Conservation (phyloP, 2,113 vertebrate species). For the Catharus fuscescens region DNA sequence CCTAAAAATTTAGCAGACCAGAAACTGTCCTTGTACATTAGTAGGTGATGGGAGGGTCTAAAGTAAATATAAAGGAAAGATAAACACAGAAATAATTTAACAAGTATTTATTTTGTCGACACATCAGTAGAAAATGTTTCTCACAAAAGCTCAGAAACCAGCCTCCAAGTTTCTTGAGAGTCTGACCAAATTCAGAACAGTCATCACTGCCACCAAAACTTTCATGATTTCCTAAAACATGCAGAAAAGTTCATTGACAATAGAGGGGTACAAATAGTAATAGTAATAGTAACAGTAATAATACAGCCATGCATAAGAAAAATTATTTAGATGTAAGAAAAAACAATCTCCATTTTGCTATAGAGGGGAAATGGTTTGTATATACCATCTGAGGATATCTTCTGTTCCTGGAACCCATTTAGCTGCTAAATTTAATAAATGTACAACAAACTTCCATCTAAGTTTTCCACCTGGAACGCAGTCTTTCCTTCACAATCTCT, state of each 20-base stretch:
- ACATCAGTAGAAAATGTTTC: not conserved
- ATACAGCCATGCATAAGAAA: fast-evolving
- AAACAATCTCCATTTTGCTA: not conserved
- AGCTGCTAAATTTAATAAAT: not conserved
- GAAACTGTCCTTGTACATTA: not conserved
- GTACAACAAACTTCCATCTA: not conserved
- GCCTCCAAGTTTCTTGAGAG: not conserved
- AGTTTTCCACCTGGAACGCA: not conserved
- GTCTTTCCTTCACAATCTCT: not conserved
- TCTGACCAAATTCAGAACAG: not conserved
- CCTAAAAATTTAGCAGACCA: not conserved
- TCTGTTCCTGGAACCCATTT: not conserved
- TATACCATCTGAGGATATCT: not conserved
- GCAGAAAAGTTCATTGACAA: not conserved
- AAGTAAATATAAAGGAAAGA: not conserved
- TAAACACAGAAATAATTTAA: not conserved
- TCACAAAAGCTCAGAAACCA: not conserved
- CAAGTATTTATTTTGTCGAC: not conserved
- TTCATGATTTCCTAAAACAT: not conserved
- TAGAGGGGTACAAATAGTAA: not conserved
- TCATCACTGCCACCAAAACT: not conserved
- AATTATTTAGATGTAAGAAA: not conserved
- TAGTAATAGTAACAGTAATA: too few species aligned
- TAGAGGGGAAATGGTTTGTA: not conserved
- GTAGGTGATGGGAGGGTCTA: not conserved